Evolutionary conservation across 1,140 invertebrate species (phyloP).

Genomic region (Saccostrea echinata): DNA sequence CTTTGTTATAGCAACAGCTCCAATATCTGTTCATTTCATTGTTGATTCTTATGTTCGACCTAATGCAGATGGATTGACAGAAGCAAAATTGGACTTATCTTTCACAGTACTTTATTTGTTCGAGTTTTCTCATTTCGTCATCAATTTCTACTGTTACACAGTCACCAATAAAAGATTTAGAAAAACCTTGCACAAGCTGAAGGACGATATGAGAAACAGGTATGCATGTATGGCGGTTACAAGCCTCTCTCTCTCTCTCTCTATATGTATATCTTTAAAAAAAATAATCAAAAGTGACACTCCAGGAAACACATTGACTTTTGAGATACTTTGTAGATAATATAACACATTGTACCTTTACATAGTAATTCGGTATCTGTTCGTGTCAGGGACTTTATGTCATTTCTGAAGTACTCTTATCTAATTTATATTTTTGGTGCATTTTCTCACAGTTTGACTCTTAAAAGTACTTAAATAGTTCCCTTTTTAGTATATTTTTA

Average conservation of each 20-base stretch:
- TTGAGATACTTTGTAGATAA: background rate
- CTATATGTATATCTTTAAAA: background rate
- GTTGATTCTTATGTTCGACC: constrained; percentile 51
- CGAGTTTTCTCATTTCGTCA: constrained; percentile 54
- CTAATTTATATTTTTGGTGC: background rate
- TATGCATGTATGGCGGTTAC: background rate
- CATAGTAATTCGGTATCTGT: background rate
- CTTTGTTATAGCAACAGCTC: constrained; percentile 50
- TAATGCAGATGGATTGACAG: background rate
- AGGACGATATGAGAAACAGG: constrained; percentile 10
- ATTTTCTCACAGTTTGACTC: background rate
- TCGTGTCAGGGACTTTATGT: background rate
- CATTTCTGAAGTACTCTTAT: background rate
- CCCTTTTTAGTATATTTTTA: background rate
- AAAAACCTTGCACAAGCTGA: background rate
- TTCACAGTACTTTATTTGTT: constrained; percentile 51
- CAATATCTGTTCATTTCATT: constrained; percentile 54
- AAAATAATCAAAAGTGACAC: background rate
- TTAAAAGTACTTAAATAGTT: background rate
- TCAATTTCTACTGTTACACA: constrained; percentile 58
- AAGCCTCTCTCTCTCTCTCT: no score
- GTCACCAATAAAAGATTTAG: constrained; percentile 54
- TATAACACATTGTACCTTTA: background rate
- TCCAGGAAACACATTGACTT: background rate
- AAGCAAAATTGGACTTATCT: constrained; percentile 39